Conservation (phyloP, 35 echinoderm and acorn worm species). For the Holothuria glaberrima region DNA sequence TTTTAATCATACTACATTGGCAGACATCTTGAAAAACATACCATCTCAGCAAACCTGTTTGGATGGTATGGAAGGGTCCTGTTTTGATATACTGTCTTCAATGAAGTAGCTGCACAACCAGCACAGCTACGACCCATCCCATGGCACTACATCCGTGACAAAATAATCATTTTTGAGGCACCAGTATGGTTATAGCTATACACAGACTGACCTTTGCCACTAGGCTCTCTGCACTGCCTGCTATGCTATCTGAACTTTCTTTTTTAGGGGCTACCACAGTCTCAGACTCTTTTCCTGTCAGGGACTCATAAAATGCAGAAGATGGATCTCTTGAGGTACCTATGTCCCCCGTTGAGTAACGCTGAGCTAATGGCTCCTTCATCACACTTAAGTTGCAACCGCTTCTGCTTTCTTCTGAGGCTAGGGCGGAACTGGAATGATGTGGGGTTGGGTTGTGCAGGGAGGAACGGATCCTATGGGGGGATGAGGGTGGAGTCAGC, state of each 20-base stretch:
- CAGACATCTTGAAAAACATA: no score
- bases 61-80: no score
- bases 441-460: conserved; percentile 73
- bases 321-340: conserved; percentile 86
- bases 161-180: neutral
- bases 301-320: conserved; percentile 86
- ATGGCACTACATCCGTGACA: no score
- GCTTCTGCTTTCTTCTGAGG: conserved; percentile 34
- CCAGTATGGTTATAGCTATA: neutral
- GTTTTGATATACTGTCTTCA: neutral
- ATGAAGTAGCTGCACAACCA: neutral
- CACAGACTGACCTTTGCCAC: conserved; percentile 86
- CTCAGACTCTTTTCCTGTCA: conserved; percentile 60
- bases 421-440: conserved; percentile 57
- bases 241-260: conserved; percentile 48
- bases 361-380: conserved; percentile 75
- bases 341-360: conserved; percentile 85
- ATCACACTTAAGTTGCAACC: conserved; percentile 60
- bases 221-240: conserved; percentile 93
- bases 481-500: conserved; percentile 91
- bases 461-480: conserved; percentile 58
- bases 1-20: no score
- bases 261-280: neutral
- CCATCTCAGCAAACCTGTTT: no score
- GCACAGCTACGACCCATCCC: neutral